Evolutionary conservation across 2,797 vertebrate genomes (phyloP), one percentile per base, ranked within the genome.

Genomic region (Lophius americanus): DNA sequence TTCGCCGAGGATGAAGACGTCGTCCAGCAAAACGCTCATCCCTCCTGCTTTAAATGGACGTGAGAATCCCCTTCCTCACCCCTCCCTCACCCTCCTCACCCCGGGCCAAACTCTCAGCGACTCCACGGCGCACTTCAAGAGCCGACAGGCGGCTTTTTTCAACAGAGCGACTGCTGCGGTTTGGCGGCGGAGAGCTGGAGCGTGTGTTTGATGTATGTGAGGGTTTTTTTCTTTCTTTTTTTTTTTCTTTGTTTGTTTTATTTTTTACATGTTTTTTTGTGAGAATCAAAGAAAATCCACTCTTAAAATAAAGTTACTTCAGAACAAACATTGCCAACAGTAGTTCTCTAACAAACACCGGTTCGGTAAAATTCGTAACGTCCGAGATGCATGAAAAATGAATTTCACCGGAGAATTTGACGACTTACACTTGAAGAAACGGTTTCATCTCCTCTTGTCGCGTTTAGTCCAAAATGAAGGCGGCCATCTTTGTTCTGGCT

Each of bases 1-100:
- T 94, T 92, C 93, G 61, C 94, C 95, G 95, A 96, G 94, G 95
- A 95, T 92, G 89, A 78, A 95, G 93, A 95, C 76, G 91, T 95
- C 95, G 91, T 95, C 95, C 94, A 92, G 92, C 94, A 94, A 94
- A 62, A 67, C 90, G 52, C 65, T 64, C 56, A 33, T 47, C 41
- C 94, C 90, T 44, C 94, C 90, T 94, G 92, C 93, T 93, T 58
- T 94, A 91, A 93, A 95, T 94, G 92, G 92, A 96, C 96, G 62
- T 76, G 74, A 69, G 52, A 58, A 60, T n/a, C 32, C 51, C 51
- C 41, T 37, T 4, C 2, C 47, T 1, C 37, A 11, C 2, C 3
- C 13, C 1, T 11, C 0, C 8, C 32, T 7, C 10, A 39, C 4
- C 9, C 35, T 4, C 5, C 11, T 8, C 42, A 52, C 8, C 46